Evolutionary conservation across 2,797 vertebrate genomes (phyloP).

Genomic region (Spea hammondii): DNA sequence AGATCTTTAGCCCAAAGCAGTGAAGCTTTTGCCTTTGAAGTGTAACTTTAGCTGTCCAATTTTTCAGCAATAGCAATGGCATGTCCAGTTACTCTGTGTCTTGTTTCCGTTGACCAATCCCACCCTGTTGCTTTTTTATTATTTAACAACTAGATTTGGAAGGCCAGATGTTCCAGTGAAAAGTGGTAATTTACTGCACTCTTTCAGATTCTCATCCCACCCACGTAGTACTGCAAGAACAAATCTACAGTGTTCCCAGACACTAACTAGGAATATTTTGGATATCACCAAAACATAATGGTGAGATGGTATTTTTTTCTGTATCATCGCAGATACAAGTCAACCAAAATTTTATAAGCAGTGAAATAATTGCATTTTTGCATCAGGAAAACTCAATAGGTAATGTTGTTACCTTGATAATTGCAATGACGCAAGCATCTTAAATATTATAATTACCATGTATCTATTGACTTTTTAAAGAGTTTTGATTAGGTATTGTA

Average conservation of each 20-base stretch:
- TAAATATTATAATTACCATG: too few relatives aligned
- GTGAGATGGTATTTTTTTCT: too few relatives aligned
- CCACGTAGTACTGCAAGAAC: conserved; percentile 66
- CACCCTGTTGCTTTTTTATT: conserved; percentile 62
- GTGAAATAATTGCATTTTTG: too few relatives aligned
- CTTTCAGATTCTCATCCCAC: conserved; percentile 67
- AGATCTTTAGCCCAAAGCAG: conserved; percentile 58
- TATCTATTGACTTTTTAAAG: too few relatives aligned
- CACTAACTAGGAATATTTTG: neutral
- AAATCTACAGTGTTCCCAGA: conserved; percentile 47
- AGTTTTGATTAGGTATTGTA: too few relatives aligned
- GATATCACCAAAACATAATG: conserved; percentile 1
- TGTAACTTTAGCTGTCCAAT: conserved; percentile 66
- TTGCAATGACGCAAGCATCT: too few relatives aligned
- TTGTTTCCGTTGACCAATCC: conserved; percentile 61
- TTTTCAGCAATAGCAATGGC: conserved; percentile 61
- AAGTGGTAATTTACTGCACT: conserved; percentile 55
- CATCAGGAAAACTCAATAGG: too few relatives aligned
- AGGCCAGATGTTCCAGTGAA: conserved; percentile 74
- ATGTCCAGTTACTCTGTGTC: conserved; percentile 57
- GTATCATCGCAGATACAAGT: too few relatives aligned
- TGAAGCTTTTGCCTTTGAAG: conserved; percentile 74
- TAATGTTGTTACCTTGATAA: too few relatives aligned
- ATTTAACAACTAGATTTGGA: conserved; percentile 67
- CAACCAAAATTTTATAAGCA: too few relatives aligned